Evolutionary conservation across 1,140 invertebrate genomes (phyloP).

Genomic region (Cydia strobilella): DNA sequence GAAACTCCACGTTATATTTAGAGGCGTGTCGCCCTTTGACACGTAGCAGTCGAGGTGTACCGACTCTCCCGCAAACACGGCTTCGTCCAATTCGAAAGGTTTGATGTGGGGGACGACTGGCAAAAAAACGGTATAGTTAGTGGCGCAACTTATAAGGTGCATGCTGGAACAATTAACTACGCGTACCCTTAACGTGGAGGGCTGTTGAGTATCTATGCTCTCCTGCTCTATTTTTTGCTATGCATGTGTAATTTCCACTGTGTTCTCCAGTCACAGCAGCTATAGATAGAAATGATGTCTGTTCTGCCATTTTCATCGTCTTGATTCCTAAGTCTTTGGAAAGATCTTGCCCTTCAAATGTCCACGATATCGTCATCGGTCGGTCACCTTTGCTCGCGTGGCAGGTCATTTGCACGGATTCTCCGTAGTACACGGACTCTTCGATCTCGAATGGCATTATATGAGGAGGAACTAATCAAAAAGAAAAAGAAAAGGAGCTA

Average conservation of each 20-base stretch:
- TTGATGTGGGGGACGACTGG: constrained; percentile 85
- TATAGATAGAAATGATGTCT: constrained; percentile 84
- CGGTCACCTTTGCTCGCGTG: constrained; percentile 87
- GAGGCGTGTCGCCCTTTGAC: constrained; percentile 80
- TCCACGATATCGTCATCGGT: constrained; percentile 87
- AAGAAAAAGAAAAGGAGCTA: constrained; percentile 62
- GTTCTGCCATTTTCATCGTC: constrained; percentile 82
- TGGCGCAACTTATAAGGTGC: constrained; percentile 51
- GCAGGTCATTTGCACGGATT: constrained; percentile 87
- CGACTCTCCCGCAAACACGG: constrained; percentile 84
- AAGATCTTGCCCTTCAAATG: constrained; percentile 83
- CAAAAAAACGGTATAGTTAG: constrained; percentile 64
- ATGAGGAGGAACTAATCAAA: constrained; percentile 85
- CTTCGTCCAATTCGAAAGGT: constrained; percentile 84
- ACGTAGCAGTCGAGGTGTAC: constrained; percentile 83
- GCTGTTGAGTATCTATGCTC: constrained; percentile 80
- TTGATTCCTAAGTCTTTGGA: constrained; percentile 75
- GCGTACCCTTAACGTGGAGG: constrained; percentile 84
- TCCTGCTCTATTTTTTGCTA: constrained; percentile 85
- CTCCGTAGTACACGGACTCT: constrained; percentile 84
- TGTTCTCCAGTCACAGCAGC: constrained; percentile 83
- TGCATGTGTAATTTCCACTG: constrained; percentile 85
- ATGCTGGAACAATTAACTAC: constrained; percentile 61
- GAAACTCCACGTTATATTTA: constrained; percentile 78
- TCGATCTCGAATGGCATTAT: constrained; percentile 85